Percentiles rank a stretch among this genome's conserved stretches.
Conservation (phyloP, 2,113 vertebrate genomes). For the Callaeas wilsoni region DNA sequence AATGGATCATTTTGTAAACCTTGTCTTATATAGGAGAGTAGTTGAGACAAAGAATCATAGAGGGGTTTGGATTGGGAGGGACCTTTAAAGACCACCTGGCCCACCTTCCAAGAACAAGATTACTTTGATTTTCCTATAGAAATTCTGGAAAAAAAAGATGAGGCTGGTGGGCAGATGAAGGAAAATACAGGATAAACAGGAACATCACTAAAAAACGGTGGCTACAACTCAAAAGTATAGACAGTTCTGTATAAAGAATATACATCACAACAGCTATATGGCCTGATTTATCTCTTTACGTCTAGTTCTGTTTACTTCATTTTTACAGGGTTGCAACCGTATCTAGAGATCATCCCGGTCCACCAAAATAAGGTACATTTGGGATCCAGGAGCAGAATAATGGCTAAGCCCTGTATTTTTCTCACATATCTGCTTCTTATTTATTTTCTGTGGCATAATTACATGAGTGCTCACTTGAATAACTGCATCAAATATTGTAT, state of each 20-base stretch:
- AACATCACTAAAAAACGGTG: neutral
- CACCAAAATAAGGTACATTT: neutral
- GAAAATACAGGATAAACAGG: neutral
- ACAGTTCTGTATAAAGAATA: neutral
- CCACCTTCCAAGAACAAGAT: neutral
- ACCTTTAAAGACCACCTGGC: neutral
- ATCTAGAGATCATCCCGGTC: neutral
- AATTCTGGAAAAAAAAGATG: neutral
- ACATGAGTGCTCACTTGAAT: neutral
- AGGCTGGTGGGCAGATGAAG: neutral
- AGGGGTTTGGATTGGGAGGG: neutral
- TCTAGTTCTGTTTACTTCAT: neutral
- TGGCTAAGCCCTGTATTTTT: neutral
- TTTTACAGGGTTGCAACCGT: neutral
- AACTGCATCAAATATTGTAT: neutral
- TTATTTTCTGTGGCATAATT: neutral
- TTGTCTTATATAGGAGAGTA: neutral
- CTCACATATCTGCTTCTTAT: neutral
- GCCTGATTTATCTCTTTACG: neutral
- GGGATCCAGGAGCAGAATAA: neutral
- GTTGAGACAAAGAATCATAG: neutral
- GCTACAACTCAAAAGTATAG: neutral
- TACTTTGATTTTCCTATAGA: neutral
- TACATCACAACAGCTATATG: neutral
- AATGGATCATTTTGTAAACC: neutral